Evolutionary conservation across 2,113 vertebrate genomes (phyloP).

Genomic region (Callopanchax toddi): DNA sequence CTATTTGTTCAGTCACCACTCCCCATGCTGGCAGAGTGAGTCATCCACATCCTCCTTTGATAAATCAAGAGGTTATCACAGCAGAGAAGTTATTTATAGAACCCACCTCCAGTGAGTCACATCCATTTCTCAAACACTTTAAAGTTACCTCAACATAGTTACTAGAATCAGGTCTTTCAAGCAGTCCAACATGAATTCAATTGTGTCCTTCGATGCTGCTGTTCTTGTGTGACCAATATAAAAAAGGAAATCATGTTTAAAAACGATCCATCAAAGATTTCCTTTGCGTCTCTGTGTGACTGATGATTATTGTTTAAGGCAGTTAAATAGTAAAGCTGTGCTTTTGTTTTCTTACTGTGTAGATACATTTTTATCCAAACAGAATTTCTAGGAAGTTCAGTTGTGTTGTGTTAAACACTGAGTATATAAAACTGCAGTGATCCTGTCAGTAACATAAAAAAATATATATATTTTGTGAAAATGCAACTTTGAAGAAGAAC

Average conservation of each 20-base stretch:
- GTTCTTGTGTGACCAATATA: slow-evolving; percentile 12
- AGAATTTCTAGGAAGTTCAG: too few species aligned
- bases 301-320: too few species aligned
- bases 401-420: too few species aligned
- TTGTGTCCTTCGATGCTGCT: slow-evolving; percentile 14
- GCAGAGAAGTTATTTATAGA: slow-evolving; percentile 75
- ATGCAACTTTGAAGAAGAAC: not conserved
- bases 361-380: too few species aligned
- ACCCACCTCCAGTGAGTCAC: slow-evolving; percentile 44
- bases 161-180: slow-evolving; percentile 48
- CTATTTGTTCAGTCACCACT: slow-evolving; percentile 48
- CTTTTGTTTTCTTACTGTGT: too few species aligned
- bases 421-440: too few species aligned
- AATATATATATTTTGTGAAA: not conserved
- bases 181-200: slow-evolving; percentile 33
- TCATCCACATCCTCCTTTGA: slow-evolving; percentile 76
- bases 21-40: slow-evolving; percentile 60
- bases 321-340: too few species aligned
- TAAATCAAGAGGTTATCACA: slow-evolving; percentile 79
- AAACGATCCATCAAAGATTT: too few species aligned
- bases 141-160: slow-evolving; percentile 44
- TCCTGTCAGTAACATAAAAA: slow-evolving; percentile 2
- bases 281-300: not conserved
- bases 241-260: not conserved
- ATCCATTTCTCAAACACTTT: slow-evolving; percentile 70